phyloP scores from a whole-genome alignment of 2,888 invertebrate species.

The Anaspis maculata region DNA sequence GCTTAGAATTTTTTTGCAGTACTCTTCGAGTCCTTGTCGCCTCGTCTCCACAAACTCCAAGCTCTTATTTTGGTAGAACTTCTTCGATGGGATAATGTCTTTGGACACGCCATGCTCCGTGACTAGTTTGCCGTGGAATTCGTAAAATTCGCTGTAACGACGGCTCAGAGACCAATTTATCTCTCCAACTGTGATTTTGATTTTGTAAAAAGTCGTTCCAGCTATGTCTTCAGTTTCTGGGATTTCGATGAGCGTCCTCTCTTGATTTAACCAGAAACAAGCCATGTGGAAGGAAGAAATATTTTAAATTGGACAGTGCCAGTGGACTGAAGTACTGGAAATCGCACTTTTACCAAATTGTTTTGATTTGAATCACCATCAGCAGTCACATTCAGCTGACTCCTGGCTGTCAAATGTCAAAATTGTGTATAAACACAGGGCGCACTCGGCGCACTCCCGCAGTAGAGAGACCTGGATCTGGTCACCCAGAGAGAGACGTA shows the following conservation, averaged over 20 bases:
- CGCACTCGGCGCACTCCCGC: too few relatives aligned
- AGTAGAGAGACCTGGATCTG: too few relatives aligned
- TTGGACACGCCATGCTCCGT: constrained; percentile 72
- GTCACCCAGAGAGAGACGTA: too few relatives aligned
- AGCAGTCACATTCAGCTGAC: too few relatives aligned
- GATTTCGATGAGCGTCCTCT: constrained; percentile 58
- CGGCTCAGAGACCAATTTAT: constrained; percentile 76
- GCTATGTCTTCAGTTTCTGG: constrained; percentile 56
- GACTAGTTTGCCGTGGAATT: constrained; percentile 77
- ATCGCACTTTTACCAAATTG: too few relatives aligned
- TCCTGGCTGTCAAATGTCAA: too few relatives aligned
- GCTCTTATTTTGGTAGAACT: constrained; percentile 83
- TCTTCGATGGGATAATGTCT: constrained; percentile 86
- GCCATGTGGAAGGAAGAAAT: too few relatives aligned
- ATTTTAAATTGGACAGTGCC: too few relatives aligned
- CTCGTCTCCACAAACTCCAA: constrained; percentile 81
- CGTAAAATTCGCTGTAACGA: constrained; percentile 85
- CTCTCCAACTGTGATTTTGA: constrained; percentile 59
- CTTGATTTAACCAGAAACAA: constrained; percentile 60
- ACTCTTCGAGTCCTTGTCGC: constrained; percentile 68
- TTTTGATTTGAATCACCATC: too few relatives aligned
- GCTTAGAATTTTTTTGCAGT: constrained; percentile 68
- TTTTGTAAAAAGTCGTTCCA: constrained; percentile 64
- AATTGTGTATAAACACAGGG: too few relatives aligned
- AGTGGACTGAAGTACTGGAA: too few relatives aligned